phyloP scores from a whole-genome alignment of 2,797 vertebrate genomes.

The Eupleurogrammus muticus region DNA sequence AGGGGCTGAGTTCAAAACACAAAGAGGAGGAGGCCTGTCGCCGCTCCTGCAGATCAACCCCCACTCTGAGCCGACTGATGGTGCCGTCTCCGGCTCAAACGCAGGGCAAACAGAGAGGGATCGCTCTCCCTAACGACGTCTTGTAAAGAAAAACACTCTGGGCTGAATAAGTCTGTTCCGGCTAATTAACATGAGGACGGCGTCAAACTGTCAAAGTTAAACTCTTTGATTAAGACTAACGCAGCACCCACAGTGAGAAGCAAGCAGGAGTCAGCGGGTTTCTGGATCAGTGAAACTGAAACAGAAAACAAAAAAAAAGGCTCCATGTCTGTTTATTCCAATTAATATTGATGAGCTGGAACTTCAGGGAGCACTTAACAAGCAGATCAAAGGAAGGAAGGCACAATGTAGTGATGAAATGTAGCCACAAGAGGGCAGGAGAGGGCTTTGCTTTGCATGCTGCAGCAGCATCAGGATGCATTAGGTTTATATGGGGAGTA shows the following conservation, averaged over 20 bases:
- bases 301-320: neutral
- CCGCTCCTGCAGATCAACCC: neutral
- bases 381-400: neutral
- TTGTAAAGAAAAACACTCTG: neutral
- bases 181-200: neutral
- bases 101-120: neutral
- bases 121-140: neutral
- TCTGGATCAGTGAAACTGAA: neutral
- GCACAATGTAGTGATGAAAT: neutral
- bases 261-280: neutral
- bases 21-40: neutral
- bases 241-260: neutral
- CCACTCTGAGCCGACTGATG: neutral
- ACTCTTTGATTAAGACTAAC: neutral
- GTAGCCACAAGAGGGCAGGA: conserved; percentile 55
- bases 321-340: neutral
- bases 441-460: neutral
- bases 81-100: neutral
- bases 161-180: neutral
- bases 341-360: neutral
- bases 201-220: neutral
- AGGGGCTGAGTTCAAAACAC: neutral
- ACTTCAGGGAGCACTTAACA: neutral
- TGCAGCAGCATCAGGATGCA: neutral
- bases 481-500: neutral